These are phyloP conservation scores for Oxyruncus cristatus DNA, from an alignment of 2,113 vertebrate genomes.

Conservation along the genomic window DNA sequence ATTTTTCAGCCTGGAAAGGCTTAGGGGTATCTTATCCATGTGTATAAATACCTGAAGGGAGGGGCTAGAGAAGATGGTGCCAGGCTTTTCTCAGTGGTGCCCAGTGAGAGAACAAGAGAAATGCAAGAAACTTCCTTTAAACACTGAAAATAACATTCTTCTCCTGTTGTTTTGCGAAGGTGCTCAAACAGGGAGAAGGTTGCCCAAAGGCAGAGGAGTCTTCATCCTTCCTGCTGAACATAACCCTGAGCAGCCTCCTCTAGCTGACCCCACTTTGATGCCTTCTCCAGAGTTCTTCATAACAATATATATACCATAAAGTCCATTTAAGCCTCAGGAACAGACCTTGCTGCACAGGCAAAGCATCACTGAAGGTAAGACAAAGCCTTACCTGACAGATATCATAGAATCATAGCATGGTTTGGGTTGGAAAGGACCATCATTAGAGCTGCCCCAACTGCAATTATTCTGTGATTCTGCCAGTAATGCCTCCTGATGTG, in stretches of 20 bases:
- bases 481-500: neutral
- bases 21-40: neutral
- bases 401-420: no score
- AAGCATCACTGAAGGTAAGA: no score
- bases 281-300: neutral
- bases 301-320: no score
- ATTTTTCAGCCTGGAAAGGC: neutral
- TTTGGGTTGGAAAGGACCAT: no score
- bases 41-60: neutral
- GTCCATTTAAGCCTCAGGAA: no score
- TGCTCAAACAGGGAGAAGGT: neutral
- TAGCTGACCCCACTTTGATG: neutral
- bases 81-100: neutral
- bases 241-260: neutral
- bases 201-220: neutral
- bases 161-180: neutral
- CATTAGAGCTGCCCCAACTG: neutral
- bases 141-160: neutral
- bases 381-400: no score
- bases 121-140: neutral
- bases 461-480: neutral
- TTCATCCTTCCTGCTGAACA: neutral
- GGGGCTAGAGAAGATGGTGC: neutral
- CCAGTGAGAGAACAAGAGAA: neutral
- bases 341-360: no score